Base-by-base conservation (phyloP, 1,140 invertebrate genomes). In the Drosophila lacertosa region DNA sequence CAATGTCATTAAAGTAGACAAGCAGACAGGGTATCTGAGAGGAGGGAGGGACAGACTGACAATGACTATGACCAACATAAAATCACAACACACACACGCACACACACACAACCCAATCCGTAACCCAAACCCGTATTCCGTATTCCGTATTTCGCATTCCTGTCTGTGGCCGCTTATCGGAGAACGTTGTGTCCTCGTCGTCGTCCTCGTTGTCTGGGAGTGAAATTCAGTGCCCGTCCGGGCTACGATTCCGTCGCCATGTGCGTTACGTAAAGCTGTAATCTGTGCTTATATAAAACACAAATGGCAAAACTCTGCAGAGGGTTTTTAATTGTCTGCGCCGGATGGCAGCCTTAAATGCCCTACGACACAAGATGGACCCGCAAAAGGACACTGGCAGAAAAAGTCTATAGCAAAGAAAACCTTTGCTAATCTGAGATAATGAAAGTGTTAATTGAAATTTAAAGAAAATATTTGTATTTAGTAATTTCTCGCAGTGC, bases 271-370 rank as follows among this genome's bases (percentile, higher is more conserved):
- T 77, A 78, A 69, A 88, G 70, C 82, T 88, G 82, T 86, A 86
- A 86, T 88, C 82, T 88, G 83, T 88, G 82, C 82, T 82, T 88
- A 88, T 86, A 86, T n/a, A 86, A 86, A 86, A 57, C 82, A 82
- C 77, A 86, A 84, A 86, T 88, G 82, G 81, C 77, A 77, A 76
- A 64, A 58, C 65, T 40, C 35, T 86, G 74, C 77, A 86, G 82
- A 86, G 77, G 82, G 82, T 88, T 86, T 86, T 86, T 86, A 86
- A 86, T 88, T 86, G 82, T 86, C 82, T 78, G 66, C 74, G 74
- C 81, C 77, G 80, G 80, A 84, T 84, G 81, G 77, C 72, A 58
- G 67, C 39, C 70, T 83, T 82, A 83, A 82, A 83, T 78, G 79
- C 74, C 76, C 47, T 50, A 66, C 72, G 59, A 67, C 63, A 66